Base-by-base conservation (phyloP, 2,113 vertebrate genomes). In the human (Homo sapiens) region DNA sequence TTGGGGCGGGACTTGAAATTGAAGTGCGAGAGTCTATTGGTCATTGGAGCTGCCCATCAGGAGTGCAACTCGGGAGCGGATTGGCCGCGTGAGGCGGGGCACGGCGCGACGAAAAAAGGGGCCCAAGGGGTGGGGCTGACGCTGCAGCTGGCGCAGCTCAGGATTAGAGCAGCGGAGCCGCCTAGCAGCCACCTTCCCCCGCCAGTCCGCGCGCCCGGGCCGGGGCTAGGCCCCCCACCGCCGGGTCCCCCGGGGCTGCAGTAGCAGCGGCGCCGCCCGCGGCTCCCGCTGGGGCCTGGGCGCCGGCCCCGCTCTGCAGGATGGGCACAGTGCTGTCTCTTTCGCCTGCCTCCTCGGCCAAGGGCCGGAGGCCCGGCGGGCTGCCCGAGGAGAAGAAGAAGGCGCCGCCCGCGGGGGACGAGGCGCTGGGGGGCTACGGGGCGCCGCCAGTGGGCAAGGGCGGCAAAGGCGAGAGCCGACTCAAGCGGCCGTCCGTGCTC, bases 311-410 rank as follows among this genome's bases (percentile, higher is more conserved):
- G 86, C 97, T 97, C 97, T 92, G 95, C 97, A 98, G 98, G 98
- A 99, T 99, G 99, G 99, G 99, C 88, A 99, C 99, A 95, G 99
- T 99, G 93, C 99, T 99, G 89, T 99, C 99, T 9, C 98, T 99
- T 89, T 99, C 99, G 32, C 93, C 98, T 86, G 98, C 98, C 98
- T 98, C 98, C 86, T 97, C 98, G 92, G 98, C 98, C 98, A 98
- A 98, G 80, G 98, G 98, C 97, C 98, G 98, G 93, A 97, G 98
- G 97, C 96, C 97, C 72, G 97, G 98, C 89, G 97, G 97, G 72
- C 91, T 98, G 91, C 97, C 97, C 0, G 98, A 98, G 92, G 98
- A 98, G 92, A 98, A 98, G 82, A 98, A 98, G 97, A 98, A 98
- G 94, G 97, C 97, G 87, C 98, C 98, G 98, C 98, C 97, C 96